Evolutionary conservation across 2,113 vertebrate genomes (phyloP), one percentile per base, ranked within the genome.

Genomic region (Embiotoca jacksoni): DNA sequence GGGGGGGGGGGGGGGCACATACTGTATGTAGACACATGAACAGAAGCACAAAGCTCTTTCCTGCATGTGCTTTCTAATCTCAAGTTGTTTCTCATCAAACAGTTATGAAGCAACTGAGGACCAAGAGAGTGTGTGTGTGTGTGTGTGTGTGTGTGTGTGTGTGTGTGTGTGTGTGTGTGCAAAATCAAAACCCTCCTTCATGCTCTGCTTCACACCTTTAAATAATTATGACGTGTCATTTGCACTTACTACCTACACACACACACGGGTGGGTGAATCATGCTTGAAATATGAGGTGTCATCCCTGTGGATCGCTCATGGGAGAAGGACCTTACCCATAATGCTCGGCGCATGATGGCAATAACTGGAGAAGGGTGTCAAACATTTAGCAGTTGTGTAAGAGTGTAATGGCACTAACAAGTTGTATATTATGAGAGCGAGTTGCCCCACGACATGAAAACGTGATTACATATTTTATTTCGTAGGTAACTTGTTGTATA

Each of bases 271-370:
- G 6, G 8, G 75, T 84, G 84, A 90, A 56, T 90, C 71, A 88
- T 58, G 56, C 32, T 5, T 54, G 57, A 87, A 87, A 60, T 54
- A 77, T 74, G 82, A 78, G 53, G 59, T 66, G 75, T 72, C 69
- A 69, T 84, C n/a, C n/a, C 13, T 23, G 9, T 63, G 54, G 64
- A 32, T 72, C 36, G 0, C 60, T 23, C 23, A 23, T 23, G 23
- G 58, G 66, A 71, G 55, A 58, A 61, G 63, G 56, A 72, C 67
- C 16, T 5, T 70, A 46, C 84, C 84, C 77, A 76, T 41, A 70
- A 79, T 8, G 71, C 71, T 69, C 15, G 31, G 57, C 2, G 6
- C 13, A 33, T 44, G 54, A 76, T 57, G 41, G 23, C 23, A 23
- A 23, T 23, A 23, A 23, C 57, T 35, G 33, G 44, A 67, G 9